Base-by-base conservation (phyloP, 2,888 invertebrate species). In the Cryptocephalus moraei region DNA sequence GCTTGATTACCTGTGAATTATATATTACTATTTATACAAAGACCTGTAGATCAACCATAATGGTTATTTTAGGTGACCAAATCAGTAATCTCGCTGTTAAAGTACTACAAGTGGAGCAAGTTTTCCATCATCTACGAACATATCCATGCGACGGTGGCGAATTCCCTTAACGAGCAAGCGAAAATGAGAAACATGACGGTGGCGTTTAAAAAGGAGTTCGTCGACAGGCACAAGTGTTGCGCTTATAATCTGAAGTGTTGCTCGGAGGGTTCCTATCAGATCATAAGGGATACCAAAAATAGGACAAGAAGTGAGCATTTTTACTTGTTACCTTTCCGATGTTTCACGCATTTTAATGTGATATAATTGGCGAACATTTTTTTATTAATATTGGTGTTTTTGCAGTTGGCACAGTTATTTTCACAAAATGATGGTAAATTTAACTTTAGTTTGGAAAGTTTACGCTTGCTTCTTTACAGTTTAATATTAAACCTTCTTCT, bases 51-150 rank as follows among this genome's bases (percentile, higher is more conserved):
- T 14, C 4, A 43, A 45, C 9, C 33, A 32, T 55, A 22, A 33
- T 43, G 47, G 43, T 58, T 52, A 54, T 73, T 73, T 41, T 70
- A 91, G 84, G 92, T 95, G 53, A 91, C 91, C 49, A 93, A 94
- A 74, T 95, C 95, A 41, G 86, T 96, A 60, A 83, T 97, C 68
- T 85, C 95, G 1, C 76, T 97, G 49, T 75, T 99, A 61, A 78
- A 82, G 48, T 89, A 94, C 73, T 94, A 91, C 74, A 81, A 86
- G 61, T 97, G 97, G 97, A 82, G 82, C 59, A 91, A 91, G 69
- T 95, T 95, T 73, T 86, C 91, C 14, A 87, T 96, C 51, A 76
- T 93, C 41, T 84, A 86, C 61, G 91, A 91, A 66, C 82, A 85
- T 62, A 75, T 80, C 4, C 90, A 87, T 85, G 75, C 79, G 59